Evolutionary conservation across 2,113 vertebrate species (phyloP), one percentile per base, ranked within the genome.

Genomic region (Nibea albiflora): DNA sequence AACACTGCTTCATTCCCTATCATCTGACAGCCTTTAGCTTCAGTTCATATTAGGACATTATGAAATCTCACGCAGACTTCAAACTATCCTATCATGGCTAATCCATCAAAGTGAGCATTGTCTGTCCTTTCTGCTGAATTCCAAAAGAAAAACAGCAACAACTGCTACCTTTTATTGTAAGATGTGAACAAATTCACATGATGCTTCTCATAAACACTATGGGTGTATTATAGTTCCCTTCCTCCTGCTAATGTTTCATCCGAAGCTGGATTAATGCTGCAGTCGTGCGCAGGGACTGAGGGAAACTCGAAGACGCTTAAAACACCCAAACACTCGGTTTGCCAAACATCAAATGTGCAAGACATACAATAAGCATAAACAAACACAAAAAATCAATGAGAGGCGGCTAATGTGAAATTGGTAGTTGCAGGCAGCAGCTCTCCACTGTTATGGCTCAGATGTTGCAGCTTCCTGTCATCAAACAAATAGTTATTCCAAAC

Each of bases 41-140:
- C 49, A 65, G 20, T 76, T 82, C 61, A 67, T 76, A 47, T 62
- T 4, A 19, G 31, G 4, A 14, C 31, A 42, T 47, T 39, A 42
- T 53, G 49, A 64, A 60, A 54, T 68, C 56, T 49, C 3, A 3
- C 7, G 3, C 19, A 6, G 54, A 53, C 28, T 60, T 11, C 9
- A 53, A 46, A 24, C 46, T 58, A 11, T 8, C 47, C n/a, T 4
- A 56, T 57, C 20, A 80, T 26, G 28, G 16, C 26, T 39, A 42
- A 26, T 62, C 73, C 53, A 80, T 80, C 73, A 83, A 60, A 73
- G 63, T 61, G 54, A 73, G 52, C 57, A 17, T 66, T 35, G 42
- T 69, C 57, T 20, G 50, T 73, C 66, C 52, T 47, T 47, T 62
- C 19, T 62, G 64, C 53, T 62, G 20, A 44, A 20, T 26, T 63